These are phyloP conservation scores for Drymonia ruficornis DNA, from an alignment of 2,888 invertebrate genomes.

Conservation along the genomic window DNA sequence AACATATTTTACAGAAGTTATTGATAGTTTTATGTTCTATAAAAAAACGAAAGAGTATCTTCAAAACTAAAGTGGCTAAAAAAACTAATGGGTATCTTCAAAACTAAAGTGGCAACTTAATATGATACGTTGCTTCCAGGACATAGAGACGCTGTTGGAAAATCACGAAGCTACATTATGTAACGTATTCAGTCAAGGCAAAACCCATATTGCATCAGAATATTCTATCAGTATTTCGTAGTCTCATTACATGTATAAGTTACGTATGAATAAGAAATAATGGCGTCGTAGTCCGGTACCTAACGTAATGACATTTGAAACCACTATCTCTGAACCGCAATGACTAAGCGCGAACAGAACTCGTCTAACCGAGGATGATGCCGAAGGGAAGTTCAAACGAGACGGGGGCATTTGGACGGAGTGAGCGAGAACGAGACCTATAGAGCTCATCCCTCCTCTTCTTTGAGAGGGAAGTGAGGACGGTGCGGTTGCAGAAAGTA, in stretches of 20 bases:
- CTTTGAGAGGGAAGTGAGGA: slow-evolving; percentile 64
- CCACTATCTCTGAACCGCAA: slow-evolving; percentile 67
- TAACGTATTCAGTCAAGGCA: slow-evolving; percentile 43
- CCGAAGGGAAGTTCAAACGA: slow-evolving; percentile 52
- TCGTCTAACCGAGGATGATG: slow-evolving; percentile 62
- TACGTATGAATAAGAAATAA: slow-evolving; percentile 44
- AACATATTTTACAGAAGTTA: too few relatives aligned
- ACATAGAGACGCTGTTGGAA: background rate
- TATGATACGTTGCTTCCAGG: too few relatives aligned
- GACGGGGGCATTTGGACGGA: slow-evolving; percentile 37
- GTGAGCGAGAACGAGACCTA: slow-evolving; percentile 49
- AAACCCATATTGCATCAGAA: slow-evolving; percentile 47
- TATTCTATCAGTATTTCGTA: slow-evolving; percentile 42
- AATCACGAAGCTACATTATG: slow-evolving; percentile 37
- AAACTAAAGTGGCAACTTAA: too few relatives aligned
- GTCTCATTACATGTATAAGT: slow-evolving; percentile 39
- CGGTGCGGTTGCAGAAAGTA: slow-evolving; percentile 70
- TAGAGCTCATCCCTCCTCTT: slow-evolving; percentile 54
- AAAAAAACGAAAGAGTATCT: too few relatives aligned
- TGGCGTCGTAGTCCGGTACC: slow-evolving; percentile 48
- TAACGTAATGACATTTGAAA: slow-evolving; percentile 69
- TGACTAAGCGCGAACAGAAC: slow-evolving; percentile 74
- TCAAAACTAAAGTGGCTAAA: too few relatives aligned
- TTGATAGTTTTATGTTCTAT: too few relatives aligned
- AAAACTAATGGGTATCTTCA: too few relatives aligned